These are phyloP conservation scores for Argopecten irradians DNA, from an alignment of 1,140 invertebrate species.

Conservation along the genomic window DNA sequence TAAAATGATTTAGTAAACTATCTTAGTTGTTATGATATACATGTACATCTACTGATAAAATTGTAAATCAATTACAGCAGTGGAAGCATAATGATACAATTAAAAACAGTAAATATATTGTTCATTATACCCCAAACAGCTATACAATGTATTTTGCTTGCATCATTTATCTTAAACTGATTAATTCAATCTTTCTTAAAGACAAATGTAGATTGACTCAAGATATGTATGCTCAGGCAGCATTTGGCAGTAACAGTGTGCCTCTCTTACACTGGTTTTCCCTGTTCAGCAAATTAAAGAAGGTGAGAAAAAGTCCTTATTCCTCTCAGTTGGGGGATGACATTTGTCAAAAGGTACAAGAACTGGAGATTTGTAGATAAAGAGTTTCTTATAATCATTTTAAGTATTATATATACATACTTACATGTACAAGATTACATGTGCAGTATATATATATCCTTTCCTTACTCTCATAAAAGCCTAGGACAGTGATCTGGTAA, in stretches of 20 bases:
- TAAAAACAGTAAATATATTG: too few species aligned
- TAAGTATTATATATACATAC: too few species aligned
- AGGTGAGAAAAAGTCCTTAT: neutral
- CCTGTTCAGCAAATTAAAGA: slow-evolving; percentile 9
- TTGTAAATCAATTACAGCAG: too few species aligned
- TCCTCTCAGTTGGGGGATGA: neutral
- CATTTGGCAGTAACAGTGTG: slow-evolving; percentile 15
- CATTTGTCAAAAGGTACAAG: neutral
- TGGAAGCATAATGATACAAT: too few species aligned
- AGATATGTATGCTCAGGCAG: slow-evolving; percentile 14
- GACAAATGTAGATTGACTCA: neutral
- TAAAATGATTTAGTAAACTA: too few species aligned
- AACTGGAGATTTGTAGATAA: too few species aligned
- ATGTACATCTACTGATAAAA: too few species aligned
- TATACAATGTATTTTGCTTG: neutral
- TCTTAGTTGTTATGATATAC: too few species aligned
- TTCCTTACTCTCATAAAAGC: too few species aligned
- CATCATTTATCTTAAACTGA: neutral
- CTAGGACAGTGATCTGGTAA: too few species aligned
- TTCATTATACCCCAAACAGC: neutral
- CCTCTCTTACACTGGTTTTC: slow-evolving; percentile 9
- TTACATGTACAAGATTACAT: neutral
- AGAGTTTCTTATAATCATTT: neutral
- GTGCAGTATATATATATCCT: neutral
- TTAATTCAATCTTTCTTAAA: neutral